phyloP scores from a whole-genome alignment of 1,140 invertebrate species.

The Holotrichia oblita region DNA sequence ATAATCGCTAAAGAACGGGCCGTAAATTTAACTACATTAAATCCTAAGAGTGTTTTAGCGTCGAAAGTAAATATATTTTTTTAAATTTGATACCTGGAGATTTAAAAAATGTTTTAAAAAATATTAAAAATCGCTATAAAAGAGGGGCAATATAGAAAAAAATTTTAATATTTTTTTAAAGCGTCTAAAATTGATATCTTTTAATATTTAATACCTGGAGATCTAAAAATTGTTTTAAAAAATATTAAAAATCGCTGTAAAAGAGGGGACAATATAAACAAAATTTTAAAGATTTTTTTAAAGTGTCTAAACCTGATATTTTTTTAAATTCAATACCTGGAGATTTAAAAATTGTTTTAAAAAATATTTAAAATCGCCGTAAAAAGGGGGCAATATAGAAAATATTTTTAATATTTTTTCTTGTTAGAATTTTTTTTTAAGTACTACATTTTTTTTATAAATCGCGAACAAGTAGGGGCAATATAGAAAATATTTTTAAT shows the following conservation, averaged over 20 bases:
- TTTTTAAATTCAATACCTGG: neutral
- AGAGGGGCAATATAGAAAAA: neutral
- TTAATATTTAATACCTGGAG: neutral
- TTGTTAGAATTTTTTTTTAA: no score
- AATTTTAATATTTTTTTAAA: constrained; percentile 37
- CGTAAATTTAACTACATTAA: constrained; percentile 40
- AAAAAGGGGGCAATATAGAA: neutral
- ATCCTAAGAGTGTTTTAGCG: constrained; percentile 8
- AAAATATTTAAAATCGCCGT: constrained; percentile 12
- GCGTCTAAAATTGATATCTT: no score
- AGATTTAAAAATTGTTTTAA: no score
- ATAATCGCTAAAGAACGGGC: constrained; percentile 52
- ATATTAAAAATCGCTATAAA: constrained; percentile 6
- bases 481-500: no score
- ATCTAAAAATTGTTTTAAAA: no score
- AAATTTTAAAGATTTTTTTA: no score
- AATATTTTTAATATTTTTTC: constrained; percentile 38
- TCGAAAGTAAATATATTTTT: neutral
- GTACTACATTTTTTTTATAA: no score
- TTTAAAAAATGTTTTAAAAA: constrained; percentile 21
- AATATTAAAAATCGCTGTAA: no score
- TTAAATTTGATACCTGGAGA: neutral
- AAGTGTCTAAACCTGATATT: neutral
- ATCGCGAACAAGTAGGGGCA: no score
- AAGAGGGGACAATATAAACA: no score